These are phyloP conservation scores for Aegithalos caudatus DNA, from an alignment of 2,113 vertebrate species.

Conservation along the genomic window DNA sequence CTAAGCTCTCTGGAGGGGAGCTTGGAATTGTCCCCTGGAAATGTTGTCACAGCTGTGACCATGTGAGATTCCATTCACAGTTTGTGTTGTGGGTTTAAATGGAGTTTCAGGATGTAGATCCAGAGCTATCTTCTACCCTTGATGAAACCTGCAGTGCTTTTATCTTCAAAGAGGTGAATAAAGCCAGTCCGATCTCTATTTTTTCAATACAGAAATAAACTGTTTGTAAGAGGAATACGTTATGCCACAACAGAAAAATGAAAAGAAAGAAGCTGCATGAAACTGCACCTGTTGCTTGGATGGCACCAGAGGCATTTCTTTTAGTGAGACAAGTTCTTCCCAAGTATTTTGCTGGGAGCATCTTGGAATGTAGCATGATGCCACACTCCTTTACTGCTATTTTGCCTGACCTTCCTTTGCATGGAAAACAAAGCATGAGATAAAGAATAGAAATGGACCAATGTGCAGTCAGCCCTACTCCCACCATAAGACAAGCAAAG, in stretches of 20 bases:
- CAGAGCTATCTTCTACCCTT: neutral
- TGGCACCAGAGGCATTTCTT: neutral
- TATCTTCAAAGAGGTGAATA: neutral
- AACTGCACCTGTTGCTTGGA: neutral
- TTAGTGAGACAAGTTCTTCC: neutral
- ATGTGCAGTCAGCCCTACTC: neutral
- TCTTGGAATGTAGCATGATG: neutral
- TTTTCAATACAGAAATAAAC: neutral
- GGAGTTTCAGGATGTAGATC: neutral
- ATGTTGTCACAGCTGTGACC: neutral
- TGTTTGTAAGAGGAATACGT: neutral
- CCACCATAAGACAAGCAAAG: neutral
- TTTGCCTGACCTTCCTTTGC: neutral
- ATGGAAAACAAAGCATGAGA: neutral
- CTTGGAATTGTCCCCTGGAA: neutral
- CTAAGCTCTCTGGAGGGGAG: neutral
- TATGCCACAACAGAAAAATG: neutral
- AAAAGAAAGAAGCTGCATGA: neutral
- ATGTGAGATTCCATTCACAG: accelerated
- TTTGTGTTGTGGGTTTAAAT: neutral
- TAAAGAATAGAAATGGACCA: neutral
- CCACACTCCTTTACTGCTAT: neutral
- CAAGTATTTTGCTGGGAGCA: neutral
- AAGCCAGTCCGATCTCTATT: neutral
- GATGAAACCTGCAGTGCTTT: neutral